Conservation (phyloP, 2,797 vertebrate genomes). For the Esox masquinongy region DNA sequence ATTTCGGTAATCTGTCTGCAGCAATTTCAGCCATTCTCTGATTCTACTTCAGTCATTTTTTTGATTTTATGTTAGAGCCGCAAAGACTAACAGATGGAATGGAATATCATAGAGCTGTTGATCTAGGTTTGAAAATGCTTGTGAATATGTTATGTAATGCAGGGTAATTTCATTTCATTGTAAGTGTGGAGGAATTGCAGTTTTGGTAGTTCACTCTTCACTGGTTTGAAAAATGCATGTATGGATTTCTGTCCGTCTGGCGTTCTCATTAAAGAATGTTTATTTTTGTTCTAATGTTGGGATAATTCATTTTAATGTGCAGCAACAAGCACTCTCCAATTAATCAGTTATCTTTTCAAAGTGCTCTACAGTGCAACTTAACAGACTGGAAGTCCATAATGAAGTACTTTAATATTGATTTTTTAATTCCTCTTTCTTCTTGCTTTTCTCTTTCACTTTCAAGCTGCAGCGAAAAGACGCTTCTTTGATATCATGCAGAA, state of each 20-base stretch:
- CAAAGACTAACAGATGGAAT: constrained; percentile 5
- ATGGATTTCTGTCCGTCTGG: constrained; percentile 35
- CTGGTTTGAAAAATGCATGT: constrained; percentile 26
- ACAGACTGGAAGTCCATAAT: constrained; percentile 49
- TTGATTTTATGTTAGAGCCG: not conserved
- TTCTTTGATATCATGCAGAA: constrained; percentile 68
- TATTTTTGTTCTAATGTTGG: constrained; percentile 18
- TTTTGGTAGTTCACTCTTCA: constrained; percentile 40
- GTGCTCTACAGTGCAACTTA: constrained; percentile 42
- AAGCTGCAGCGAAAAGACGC: constrained; percentile 58
- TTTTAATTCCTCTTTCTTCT: constrained; percentile 53
- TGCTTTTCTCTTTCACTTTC: constrained; percentile 52
- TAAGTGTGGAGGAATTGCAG: constrained; percentile 36
- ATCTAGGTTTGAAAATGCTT: constrained; percentile 23
- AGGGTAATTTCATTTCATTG: constrained; percentile 50
- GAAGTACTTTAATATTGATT: constrained; percentile 55
- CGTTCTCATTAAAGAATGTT: constrained; percentile 29
- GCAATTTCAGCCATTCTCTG: not conserved
- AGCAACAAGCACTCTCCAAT: constrained; percentile 24
- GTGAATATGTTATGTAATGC: constrained; percentile 31
- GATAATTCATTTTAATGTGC: constrained; percentile 30
- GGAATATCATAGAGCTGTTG: constrained; percentile 10
- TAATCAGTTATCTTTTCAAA: constrained; percentile 49
- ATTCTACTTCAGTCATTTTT: not conserved
- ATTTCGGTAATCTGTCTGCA: not conserved